Evolutionary conservation across 2,113 vertebrate species (phyloP).

Genomic region (Gymnocephalus cernua): DNA sequence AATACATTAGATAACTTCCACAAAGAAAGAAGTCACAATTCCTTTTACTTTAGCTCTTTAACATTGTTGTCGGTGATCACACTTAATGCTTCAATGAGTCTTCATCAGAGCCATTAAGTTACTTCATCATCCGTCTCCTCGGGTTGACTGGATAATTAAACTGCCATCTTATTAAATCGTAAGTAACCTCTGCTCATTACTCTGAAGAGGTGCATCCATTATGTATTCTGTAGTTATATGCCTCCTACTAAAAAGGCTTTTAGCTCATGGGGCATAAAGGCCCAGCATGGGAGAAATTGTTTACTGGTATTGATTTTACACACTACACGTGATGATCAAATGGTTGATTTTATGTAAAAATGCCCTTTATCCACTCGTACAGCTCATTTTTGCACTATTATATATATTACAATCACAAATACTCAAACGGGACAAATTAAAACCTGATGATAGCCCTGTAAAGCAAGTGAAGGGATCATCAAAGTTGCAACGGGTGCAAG

Average conservation of each 20-base stretch:
- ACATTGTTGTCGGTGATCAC: constrained; percentile 27
- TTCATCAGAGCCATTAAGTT: constrained; percentile 47
- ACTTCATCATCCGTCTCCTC: constrained; percentile 48
- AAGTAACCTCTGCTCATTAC: constrained; percentile 59
- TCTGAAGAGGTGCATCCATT: constrained; percentile 43
- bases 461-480: not conserved
- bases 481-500: not conserved
- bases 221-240: constrained; percentile 42
- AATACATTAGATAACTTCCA: constrained; percentile 20
- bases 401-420: too few species aligned
- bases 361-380: not conserved
- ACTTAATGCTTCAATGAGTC: constrained; percentile 38
- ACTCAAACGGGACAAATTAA: not conserved
- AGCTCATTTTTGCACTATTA: not conserved
- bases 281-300: not conserved
- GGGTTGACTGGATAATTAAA: constrained; percentile 62
- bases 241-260: constrained; percentile 6
- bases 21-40: not conserved
- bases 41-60: constrained; percentile 9
- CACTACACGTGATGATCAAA: too few species aligned
- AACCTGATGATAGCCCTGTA: not conserved
- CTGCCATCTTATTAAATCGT: constrained; percentile 54
- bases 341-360: not conserved
- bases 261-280: not conserved
- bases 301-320: constrained; percentile 9